phyloP scores from a whole-genome alignment of 2,797 vertebrate species.

The Monodelphis domestica region DNA sequence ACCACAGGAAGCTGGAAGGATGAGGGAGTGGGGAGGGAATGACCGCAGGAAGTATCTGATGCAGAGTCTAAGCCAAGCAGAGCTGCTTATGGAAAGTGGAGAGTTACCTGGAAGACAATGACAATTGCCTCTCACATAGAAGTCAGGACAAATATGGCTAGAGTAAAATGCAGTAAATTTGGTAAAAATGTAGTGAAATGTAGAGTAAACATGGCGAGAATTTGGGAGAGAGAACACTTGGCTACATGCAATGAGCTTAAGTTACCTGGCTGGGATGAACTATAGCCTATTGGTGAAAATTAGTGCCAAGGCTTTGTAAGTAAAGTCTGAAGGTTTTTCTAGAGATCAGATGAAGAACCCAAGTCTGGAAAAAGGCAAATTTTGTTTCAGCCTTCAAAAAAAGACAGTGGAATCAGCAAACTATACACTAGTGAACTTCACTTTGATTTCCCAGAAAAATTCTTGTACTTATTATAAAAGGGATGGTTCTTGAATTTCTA shows the following conservation, averaged over 20 bases:
- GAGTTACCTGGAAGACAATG: not conserved
- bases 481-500: not conserved
- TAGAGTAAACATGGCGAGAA: too few species aligned
- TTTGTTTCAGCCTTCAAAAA: not conserved
- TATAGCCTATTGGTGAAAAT: not conserved
- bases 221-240: too few species aligned
- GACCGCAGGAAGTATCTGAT: not conserved
- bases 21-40: not conserved
- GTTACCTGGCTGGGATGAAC: not conserved
- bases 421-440: not conserved
- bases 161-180: too few species aligned
- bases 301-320: not conserved
- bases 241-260: not conserved
- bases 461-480: not conserved
- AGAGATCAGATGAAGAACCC: not conserved
- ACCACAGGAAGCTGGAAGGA: not conserved
- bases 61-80: not conserved
- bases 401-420: not conserved
- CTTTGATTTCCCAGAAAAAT: not conserved
- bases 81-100: not conserved
- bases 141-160: not conserved
- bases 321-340: not conserved
- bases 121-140: not conserved
- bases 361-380: not conserved
- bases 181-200: too few species aligned